A percentile compares a stretch with the other conserved stretches of the same genome.
Conservation (phyloP, 1,140 invertebrate genomes). For the Nephotettix cincticeps region DNA sequence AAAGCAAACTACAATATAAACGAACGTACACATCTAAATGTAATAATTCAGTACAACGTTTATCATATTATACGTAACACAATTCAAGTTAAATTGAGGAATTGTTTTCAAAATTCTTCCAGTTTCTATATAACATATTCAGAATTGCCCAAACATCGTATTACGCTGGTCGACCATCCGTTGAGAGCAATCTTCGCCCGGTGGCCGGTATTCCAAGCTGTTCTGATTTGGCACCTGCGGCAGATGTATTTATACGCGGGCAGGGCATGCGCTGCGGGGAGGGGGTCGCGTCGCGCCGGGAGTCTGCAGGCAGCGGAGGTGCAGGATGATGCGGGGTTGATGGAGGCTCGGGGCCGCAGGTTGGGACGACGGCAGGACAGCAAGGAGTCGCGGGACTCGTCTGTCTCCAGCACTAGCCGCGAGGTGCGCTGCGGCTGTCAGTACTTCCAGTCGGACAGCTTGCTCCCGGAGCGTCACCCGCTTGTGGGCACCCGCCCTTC, state of each 20-base stretch:
- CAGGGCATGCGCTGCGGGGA: constrained; percentile 28
- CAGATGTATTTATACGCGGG: constrained; percentile 23
- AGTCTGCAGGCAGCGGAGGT: constrained; percentile 6
- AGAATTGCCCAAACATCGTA: no score
- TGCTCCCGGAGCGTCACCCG: constrained; percentile 69
- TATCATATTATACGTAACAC: no score
- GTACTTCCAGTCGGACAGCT: constrained; percentile 74
- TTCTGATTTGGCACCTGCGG: not conserved
- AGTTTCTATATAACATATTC: no score
- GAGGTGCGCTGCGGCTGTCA: constrained; percentile 83
- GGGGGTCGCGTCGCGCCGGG: constrained; percentile 34
- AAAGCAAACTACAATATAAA: no score
- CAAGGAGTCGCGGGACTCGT: constrained; percentile 33
- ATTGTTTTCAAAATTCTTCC: no score
- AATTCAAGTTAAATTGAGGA: no score
- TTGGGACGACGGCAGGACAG: constrained; percentile 33
- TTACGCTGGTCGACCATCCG: no score
- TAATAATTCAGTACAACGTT: no score
- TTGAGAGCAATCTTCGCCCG: no score
- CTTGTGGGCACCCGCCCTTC: constrained; percentile 53
- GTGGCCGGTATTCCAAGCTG: no score
- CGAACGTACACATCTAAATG: no score
- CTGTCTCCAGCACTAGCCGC: constrained; percentile 44
- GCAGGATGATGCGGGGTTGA: constrained; percentile 29
- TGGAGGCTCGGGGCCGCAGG: constrained; percentile 32